These are phyloP conservation scores for Pammene fasciana DNA, from an alignment of 2,888 invertebrate species.

Conservation along the genomic window DNA sequence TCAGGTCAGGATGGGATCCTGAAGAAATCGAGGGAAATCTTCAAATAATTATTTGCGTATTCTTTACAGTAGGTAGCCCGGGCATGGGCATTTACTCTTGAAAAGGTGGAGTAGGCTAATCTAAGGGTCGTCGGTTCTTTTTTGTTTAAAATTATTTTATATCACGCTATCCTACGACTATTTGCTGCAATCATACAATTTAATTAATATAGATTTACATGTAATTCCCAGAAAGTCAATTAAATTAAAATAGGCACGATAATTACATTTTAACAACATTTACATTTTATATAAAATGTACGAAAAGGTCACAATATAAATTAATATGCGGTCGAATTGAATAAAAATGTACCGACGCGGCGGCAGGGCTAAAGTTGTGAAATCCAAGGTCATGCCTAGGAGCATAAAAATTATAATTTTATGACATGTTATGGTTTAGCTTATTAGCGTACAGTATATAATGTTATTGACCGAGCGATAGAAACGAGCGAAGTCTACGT, in stretches of 20 bases:
- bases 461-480: no score
- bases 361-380: background rate
- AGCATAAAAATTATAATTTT: slow-evolving; percentile 16
- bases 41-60: no score
- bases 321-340: slow-evolving; percentile 4
- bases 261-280: background rate
- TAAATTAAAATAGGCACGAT: background rate
- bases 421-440: background rate
- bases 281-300: background rate
- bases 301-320: slow-evolving; percentile 3
- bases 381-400: background rate
- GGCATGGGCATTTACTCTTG: no score
- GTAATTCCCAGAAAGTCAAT: background rate
- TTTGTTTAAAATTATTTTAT: no score
- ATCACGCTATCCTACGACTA: no score
- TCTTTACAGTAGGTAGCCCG: no score
- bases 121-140: no score
- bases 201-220: background rate
- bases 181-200: background rate
- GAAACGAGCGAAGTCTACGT: no score
- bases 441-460: background rate
- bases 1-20: no score
- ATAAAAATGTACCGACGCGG: background rate
- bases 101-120: no score
- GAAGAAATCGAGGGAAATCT: no score